Conservation (phyloP, 1,140 invertebrate genomes). For the Papilio dardanus region DNA sequence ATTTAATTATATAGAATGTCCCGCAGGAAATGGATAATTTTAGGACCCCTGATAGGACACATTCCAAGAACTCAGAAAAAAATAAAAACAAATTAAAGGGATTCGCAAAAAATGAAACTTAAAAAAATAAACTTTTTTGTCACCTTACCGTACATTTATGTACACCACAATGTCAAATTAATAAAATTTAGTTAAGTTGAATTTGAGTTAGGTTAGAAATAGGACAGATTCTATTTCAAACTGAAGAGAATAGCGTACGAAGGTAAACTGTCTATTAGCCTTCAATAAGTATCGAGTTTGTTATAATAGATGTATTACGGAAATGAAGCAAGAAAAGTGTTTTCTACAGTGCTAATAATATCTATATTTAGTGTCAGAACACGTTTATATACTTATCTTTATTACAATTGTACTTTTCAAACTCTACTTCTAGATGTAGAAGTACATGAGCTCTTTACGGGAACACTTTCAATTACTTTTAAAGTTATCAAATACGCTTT, state of each 20-base stretch:
- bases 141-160: too few species aligned
- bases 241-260: not conserved
- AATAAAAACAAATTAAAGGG: too few species aligned
- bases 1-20: too few species aligned
- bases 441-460: too few species aligned
- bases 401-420: not conserved
- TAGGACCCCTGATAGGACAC: too few species aligned
- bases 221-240: not conserved
- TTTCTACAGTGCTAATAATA: not conserved
- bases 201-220: not conserved
- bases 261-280: not conserved
- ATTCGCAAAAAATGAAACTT: too few species aligned
- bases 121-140: too few species aligned
- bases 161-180: too few species aligned
- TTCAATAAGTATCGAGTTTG: not conserved
- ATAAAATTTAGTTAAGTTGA: not conserved
- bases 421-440: not conserved
- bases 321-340: conserved; percentile 6
- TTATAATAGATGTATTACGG: not conserved
- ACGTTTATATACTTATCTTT: not conserved
- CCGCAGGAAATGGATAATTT: too few species aligned
- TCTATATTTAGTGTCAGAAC: not conserved
- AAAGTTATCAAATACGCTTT: not conserved
- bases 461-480: not conserved
- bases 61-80: too few species aligned